Conservation (phyloP, 2,113 vertebrate species). For the Crotalus viridis region DNA sequence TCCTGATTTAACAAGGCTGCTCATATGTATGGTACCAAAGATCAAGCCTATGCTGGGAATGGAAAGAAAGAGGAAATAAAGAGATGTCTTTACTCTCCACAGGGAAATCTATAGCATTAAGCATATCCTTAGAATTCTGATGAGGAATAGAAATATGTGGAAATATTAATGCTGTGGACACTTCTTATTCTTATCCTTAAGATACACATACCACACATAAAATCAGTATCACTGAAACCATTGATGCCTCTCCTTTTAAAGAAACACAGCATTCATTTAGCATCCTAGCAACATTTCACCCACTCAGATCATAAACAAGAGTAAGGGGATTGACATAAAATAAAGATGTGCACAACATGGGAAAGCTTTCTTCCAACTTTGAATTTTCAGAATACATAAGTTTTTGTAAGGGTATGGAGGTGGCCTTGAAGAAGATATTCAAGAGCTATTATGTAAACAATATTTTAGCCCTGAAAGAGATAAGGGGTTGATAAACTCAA, state of each 20-base stretch:
- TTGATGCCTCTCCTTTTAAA: not conserved
- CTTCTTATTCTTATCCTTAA: not conserved
- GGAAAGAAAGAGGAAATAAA: not conserved
- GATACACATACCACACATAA: not conserved
- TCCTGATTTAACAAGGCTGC: not conserved
- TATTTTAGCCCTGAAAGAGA: not conserved
- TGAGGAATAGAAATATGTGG: not conserved
- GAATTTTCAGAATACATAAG: not conserved
- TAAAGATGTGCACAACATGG: not conserved
- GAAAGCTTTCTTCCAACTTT: not conserved
- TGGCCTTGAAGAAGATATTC: not conserved
- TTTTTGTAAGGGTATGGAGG: not conserved
- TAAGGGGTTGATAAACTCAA: not conserved
- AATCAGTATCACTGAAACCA: not conserved
- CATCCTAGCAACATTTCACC: not conserved
- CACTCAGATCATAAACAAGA: not conserved
- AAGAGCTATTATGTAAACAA: not conserved
- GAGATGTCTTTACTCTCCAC: not conserved
- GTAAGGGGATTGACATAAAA: not conserved
- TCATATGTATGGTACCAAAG: not conserved
- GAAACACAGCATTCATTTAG: not conserved
- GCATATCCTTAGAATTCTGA: not conserved
- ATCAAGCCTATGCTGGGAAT: not conserved
- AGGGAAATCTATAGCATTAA: not conserved
- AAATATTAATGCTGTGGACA: not conserved